Evolutionary conservation across 1,140 invertebrate species (phyloP), one percentile per base, ranked within the genome.

Genomic region (Aphaenogaster ashmeadi): DNA sequence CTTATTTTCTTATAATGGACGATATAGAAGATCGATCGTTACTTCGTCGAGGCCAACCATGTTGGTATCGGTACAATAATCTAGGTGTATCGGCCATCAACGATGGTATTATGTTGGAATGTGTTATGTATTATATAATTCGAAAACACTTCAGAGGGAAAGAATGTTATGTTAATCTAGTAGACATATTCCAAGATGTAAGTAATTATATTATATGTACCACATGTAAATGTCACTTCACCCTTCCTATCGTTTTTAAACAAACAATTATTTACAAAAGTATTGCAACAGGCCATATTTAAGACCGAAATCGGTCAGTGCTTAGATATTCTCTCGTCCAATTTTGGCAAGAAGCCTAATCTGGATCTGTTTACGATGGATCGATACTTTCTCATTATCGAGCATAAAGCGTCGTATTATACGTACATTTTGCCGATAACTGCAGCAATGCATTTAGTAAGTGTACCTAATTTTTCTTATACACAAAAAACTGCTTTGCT

Each of bases 341-440:
- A 97, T 33, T 96, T 96, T 84, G 96, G 96, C 4, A 96, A 96
- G 52, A 97, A 96, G 91, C 97, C 97, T 18, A 96, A 97, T 92
- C 95, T 98, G 38, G 95, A 96, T 47, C 95, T 97, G 64, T 99
- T 98, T 93, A 99, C 97, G 1, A 98, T 98, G 97, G 97, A 98
- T 80, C 96, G 97, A 93, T 99, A 99, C 93, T 97, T 97, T 93
- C 96, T 97, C 0, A 99, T 99, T 94, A 98, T 98, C 1, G 98
- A 99, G 92, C 99, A 99, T 95, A 99, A 99, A 95, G 99, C 99
- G 33, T 97, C 98, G 0, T 99, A 98, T 95, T 99, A 99, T 95
- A 97, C 98, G 0, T 99, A 99, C 95, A 97, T 99, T 93, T 96
- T 99, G 92, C 99, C 99, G 0, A 97, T 99, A 52, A 97, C 97